Evolutionary conservation across 1,140 invertebrate species (phyloP).

Genomic region (Bombus haemorrhoidalis): DNA sequence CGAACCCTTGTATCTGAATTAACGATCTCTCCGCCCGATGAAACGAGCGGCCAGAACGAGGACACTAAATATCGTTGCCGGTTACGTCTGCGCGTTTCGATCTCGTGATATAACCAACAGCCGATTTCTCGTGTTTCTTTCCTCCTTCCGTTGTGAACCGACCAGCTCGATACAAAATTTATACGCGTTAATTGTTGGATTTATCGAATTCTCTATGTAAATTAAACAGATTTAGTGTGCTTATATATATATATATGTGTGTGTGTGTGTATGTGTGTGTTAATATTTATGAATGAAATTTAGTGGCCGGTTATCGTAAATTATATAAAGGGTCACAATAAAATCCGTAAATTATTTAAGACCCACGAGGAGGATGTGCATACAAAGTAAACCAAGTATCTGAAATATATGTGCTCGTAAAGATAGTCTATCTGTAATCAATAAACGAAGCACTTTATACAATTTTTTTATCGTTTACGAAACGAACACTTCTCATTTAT

Average conservation of each 20-base stretch:
- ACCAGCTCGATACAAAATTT: neutral
- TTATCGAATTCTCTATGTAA: neutral
- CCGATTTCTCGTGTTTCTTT: neutral
- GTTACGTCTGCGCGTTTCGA: neutral
- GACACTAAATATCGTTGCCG: neutral
- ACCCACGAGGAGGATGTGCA: neutral
- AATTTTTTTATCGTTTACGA: neutral
- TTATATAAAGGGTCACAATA: neutral
- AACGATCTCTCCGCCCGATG: slow-evolving; percentile 20
- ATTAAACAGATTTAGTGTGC: neutral
- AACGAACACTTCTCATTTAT: neutral
- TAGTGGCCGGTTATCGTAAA: neutral
- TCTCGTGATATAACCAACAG: neutral
- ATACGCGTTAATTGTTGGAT: slow-evolving; percentile 4
- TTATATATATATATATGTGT: too few species aligned
- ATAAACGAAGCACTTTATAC: too few species aligned
- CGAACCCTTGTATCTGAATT: slow-evolving; percentile 41
- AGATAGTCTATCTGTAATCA: neutral
- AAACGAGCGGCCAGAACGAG: neutral
- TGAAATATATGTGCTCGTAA: neutral
- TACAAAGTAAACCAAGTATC: neutral
- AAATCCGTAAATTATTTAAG: neutral
- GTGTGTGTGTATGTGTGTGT: fast-evolving
- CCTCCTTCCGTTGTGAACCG: neutral
- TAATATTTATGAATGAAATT: neutral